Evolutionary conservation across 2,113 vertebrate species (phyloP), one percentile per base, ranked within the genome.

Genomic region (Kryptolebias marmoratus): DNA sequence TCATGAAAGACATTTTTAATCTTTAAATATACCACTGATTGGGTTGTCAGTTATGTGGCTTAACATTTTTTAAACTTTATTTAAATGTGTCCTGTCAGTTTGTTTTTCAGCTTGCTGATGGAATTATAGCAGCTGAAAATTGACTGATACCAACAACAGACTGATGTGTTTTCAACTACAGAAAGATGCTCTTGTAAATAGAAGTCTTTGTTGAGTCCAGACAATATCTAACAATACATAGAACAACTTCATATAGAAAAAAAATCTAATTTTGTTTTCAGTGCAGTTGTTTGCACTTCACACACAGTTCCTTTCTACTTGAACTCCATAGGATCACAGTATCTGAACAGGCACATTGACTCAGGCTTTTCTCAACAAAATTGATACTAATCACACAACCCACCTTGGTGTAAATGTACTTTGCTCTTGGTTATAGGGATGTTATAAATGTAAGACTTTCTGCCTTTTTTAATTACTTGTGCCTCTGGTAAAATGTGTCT

Each of bases 381-480:
- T 1, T 54, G 76, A 70, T 58, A 68, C 82, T 87, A 80, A 83
- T 85, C 71, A 79, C 80, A 67, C 55, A 70, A 79, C 50, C 78
- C 58, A 75, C 42, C 2, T n/a, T 42, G 56, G 70, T 64, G 71
- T 88, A 70, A 87, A 84, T 84, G 81, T 53, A 56, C 39, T 67
- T 68, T 71, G 57, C 81, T 84, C 18, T 75, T 64, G 63, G 71
- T 82, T 80, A 84, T 73, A 66, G 52, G 36, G 57, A 53, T 72
- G 75, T 79, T 79, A 75, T 87, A 82, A 87, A 72, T 45, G 73
- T 50, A 49, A n/a, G n/a, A n/a, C n/a, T n/a, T n/a, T 63, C 58
- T 74, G 68, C 71, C 73, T 82, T 58, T 81, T 71, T 79, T 84
- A 79, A 83, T 77, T 67, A 63, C 55, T 44, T 9, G 50, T 30